phyloP scores from a whole-genome alignment of 2,113 vertebrate species.

The Xyliphius kryptos region DNA sequence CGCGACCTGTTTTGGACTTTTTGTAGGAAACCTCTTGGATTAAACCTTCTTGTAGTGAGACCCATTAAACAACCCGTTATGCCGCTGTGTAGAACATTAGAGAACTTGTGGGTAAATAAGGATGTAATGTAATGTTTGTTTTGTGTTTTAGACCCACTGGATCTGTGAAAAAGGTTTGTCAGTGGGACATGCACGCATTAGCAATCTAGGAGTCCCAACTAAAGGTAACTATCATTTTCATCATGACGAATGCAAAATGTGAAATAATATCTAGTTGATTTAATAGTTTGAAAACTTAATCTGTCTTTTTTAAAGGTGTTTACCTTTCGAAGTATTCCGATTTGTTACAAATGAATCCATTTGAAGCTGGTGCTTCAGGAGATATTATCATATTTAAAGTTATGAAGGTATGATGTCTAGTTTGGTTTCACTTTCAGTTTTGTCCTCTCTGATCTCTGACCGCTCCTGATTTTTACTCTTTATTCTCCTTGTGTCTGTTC shows the following conservation, averaged over 20 bases:
- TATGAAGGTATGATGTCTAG: slow-evolving; percentile 77
- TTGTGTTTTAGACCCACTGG: slow-evolving; percentile 56
- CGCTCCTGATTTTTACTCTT: not conserved
- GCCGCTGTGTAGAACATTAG: not conserved
- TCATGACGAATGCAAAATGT: not conserved
- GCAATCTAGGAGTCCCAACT: slow-evolving; percentile 78
- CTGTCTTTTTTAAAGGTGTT: slow-evolving; percentile 65
- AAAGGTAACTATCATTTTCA: slow-evolving; percentile 67
- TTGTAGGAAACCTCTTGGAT: no score
- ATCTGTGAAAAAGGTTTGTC: slow-evolving; percentile 91
- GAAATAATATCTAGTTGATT: not conserved
- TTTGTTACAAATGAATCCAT: slow-evolving; percentile 87
- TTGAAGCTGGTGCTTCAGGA: slow-evolving; percentile 76
- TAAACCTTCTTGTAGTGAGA: no score
- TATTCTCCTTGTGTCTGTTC: slow-evolving; percentile 24
- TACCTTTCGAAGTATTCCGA: slow-evolving; percentile 89
- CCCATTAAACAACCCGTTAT: no score
- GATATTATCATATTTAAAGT: slow-evolving; percentile 92
- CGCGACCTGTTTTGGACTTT: no score
- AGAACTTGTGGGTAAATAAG: not conserved
- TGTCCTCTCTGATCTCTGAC: not conserved
- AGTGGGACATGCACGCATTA: slow-evolving; percentile 83
- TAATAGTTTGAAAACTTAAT: not conserved
- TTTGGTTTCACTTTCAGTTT: not conserved
- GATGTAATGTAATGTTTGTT: not conserved